These are phyloP conservation scores for Antheraea yamamai DNA, from an alignment of 2,888 invertebrate species.

Conservation along the genomic window DNA sequence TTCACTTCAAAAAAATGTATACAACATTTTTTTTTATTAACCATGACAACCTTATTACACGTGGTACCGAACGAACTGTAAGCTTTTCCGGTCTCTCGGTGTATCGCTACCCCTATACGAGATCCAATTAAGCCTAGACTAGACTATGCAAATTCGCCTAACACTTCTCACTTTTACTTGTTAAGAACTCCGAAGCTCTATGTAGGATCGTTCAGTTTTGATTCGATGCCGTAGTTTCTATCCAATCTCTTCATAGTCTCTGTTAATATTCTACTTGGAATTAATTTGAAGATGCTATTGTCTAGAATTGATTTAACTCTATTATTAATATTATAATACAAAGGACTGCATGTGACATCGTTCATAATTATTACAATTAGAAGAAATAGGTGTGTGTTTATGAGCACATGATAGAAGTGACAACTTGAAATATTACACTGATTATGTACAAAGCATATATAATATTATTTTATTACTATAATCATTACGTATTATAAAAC, in stretches of 20 bases:
- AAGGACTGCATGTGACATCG: not conserved
- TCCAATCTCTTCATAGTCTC: conserved; percentile 20
- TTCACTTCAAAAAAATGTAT: too few species aligned
- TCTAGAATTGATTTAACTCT: not conserved
- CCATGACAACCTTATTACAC: conserved; percentile 53
- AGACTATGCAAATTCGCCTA: conserved; percentile 60
- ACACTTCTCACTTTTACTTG: conserved; percentile 36
- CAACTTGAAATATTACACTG: not conserved
- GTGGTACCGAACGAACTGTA: conserved; percentile 51
- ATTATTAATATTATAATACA: not conserved
- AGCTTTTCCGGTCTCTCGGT: conserved; percentile 50
- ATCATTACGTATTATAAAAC: too few species aligned
- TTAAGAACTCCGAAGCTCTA: conserved; percentile 22
- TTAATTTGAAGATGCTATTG: not conserved
- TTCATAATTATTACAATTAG: too few species aligned
- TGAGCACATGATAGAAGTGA: not conserved
- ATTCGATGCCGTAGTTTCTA: conserved; percentile 14
- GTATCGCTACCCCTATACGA: conserved; percentile 61
- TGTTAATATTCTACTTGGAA: conserved; percentile 20
- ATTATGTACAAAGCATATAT: too few species aligned
- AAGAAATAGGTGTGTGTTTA: too few species aligned
- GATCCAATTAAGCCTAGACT: conserved; percentile 70
- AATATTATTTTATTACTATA: too few species aligned
- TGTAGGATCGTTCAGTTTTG: conserved; percentile 22
- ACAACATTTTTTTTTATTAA: too few species aligned